Conservation (phyloP, 2,797 vertebrate species). For the Poliocrania exsul region DNA sequence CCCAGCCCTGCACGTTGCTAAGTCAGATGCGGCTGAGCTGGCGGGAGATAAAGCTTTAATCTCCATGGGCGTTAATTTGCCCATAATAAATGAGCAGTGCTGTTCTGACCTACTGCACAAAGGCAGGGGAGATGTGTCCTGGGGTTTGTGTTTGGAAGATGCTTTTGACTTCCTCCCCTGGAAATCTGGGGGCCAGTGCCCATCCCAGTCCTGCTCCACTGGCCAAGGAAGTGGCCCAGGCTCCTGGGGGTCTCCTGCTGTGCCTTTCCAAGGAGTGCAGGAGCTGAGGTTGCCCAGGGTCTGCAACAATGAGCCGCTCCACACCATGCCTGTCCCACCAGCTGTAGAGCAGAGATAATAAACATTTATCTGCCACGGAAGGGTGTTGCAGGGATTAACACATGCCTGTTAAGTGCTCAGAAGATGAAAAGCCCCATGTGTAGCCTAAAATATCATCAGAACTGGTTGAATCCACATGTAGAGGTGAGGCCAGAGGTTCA, state of each 20-base stretch:
- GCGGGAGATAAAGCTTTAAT: slow-evolving; percentile 9
- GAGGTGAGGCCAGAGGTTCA: background rate
- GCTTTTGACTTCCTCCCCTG: background rate
- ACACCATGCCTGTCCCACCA: background rate
- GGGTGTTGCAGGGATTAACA: slow-evolving; percentile 23
- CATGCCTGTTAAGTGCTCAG: slow-evolving; percentile 4
- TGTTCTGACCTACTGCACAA: background rate
- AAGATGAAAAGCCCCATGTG: slow-evolving; percentile 49
- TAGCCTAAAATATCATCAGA: slow-evolving; percentile 40
- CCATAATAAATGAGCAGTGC: background rate
- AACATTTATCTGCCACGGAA: slow-evolving; percentile 40
- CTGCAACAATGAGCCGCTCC: background rate
- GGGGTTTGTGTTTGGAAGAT: background rate
- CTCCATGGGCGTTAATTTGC: background rate
- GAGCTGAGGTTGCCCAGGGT: background rate
- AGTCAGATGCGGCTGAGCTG: background rate
- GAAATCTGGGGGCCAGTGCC: background rate
- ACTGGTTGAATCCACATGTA: slow-evolving; percentile 49
- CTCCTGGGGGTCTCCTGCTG: background rate
- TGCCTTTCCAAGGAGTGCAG: background rate
- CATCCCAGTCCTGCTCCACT: background rate
- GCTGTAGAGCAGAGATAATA: slow-evolving; percentile 41
- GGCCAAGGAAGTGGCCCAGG: background rate
- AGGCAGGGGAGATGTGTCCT: background rate
- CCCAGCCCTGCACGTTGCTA: background rate